Conservation (phyloP, 2,113 vertebrate species). For the Willisornis vidua region DNA sequence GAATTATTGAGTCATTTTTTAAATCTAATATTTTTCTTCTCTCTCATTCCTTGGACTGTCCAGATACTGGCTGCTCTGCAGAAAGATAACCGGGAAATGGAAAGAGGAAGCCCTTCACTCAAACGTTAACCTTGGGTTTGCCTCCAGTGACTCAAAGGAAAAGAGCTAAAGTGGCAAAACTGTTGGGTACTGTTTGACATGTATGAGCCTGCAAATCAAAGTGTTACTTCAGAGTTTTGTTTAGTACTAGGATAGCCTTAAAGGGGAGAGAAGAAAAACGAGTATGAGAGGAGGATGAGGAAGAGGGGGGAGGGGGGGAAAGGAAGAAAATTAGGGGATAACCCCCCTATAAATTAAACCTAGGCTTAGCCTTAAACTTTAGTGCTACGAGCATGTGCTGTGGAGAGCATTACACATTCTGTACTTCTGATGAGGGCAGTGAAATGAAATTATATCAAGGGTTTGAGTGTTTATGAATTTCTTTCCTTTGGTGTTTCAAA, state of each 20-base stretch:
- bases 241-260: slow-evolving; percentile 67
- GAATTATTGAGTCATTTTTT: neutral
- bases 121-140: slow-evolving; percentile 73
- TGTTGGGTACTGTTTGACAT: neutral
- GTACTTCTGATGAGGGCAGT: neutral
- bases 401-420: neutral
- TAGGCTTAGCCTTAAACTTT: slow-evolving; percentile 72
- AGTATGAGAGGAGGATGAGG: neutral
- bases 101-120: slow-evolving; percentile 85
- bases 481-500: neutral
- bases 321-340: neutral
- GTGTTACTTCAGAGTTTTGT: slow-evolving; percentile 11
- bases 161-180: neutral
- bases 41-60: neutral
- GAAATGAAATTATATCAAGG: neutral
- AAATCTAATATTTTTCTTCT: neutral
- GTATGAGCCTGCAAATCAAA: neutral
- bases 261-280: neutral
- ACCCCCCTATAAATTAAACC: neutral
- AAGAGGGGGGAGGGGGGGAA: too few species aligned
- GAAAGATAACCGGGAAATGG: slow-evolving; percentile 84
- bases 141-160: neutral
- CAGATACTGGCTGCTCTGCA: slow-evolving; percentile 89
- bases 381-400: neutral
- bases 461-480: neutral